Evolutionary conservation across 92 coral and sea anemone species (phyloP), one percentile per base, ranked within the genome.

Genomic region (Bergia puertoricense): DNA sequence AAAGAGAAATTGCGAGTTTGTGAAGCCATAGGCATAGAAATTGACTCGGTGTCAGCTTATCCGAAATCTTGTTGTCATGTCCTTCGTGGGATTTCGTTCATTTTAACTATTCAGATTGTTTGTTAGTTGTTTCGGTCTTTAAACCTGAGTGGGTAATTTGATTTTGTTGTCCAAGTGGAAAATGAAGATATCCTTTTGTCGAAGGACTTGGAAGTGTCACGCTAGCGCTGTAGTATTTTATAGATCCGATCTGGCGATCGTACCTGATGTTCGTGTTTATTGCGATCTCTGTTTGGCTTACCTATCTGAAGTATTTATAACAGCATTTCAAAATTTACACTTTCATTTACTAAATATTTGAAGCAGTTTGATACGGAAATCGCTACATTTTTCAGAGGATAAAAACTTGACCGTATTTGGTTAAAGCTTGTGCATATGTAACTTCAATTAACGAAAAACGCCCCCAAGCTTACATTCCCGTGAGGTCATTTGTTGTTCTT

Each of bases 321-420:
- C 43, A 68, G 11, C 79, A 84, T 84, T 9, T 68, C 43, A 13
- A 82, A 71, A 69, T 72, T 5, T 84, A 82, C 15, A 36, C 43
- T 69, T 84, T 20, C n/a, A 46, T 14, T 45, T 45, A 15, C 43
- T 42, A 46, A 30, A 40, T 48, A 84, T 73, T 46, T 38, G 78
- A 69, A 44, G 67, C 42, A 84, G 87, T 45, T n/a, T 84, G 23
- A 46, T 37, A 46, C 46, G 79, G 77, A 84, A 45, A 84, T 71
- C 41, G 22, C 59, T 46, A 75, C 78, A 73, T 62, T 67, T 76
- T 83, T 83, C 16, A 36, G 6, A 68, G 77, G 77, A 30, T 73
- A 84, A 84, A 14, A 48, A 46, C 22, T 20, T 84, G 87, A 84
- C 87, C 87, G 78, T 84, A 84, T 84, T 23, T 69, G 87, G 87